Evolutionary conservation across 2,797 vertebrate species (phyloP), one percentile per base, ranked within the genome.

Genomic region (Scolopax bukidnonensis): DNA sequence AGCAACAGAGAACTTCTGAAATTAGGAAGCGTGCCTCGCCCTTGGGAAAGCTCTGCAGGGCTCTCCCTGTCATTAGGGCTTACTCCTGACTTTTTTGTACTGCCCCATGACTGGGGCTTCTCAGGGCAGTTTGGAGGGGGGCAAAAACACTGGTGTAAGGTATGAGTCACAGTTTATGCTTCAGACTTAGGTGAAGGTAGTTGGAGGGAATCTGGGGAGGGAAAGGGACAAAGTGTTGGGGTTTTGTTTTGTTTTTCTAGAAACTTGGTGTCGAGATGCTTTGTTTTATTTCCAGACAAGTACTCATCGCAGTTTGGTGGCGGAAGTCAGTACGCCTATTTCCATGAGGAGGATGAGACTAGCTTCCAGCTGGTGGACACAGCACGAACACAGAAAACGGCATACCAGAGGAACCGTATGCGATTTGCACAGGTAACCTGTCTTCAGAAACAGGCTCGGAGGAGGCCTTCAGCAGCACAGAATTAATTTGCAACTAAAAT

Each of bases 301-400:
- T 99, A 99, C 92, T 99, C 99, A 0, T 99, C 99, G 1, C 99
- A 99, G 98, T 99, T 99, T 16, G 99, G 99, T 1, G 99, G 99
- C 0, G 99, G 99, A 11, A 99, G 99, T 92, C 99, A 99, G 60
- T 99, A 99, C 24, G 99, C 99, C 0, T 99, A 99, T 96, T 99
- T 99, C 95, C 99, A 99, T 0, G 99, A 99, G 95, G 99, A 99
- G 93, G 99, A 99, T 41, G 99, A 99, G 97, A 98, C 99, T 0
- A 99, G 99, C 98, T 99, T 99, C 98, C 99, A 99, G 91, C 97
- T 99, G 97, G 99, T 99, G 96, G 99, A 99, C 88, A 99, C 99
- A 0, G 99, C 99, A 6, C 99, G 99, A 78, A 99, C 99, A 0
- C 99, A 99, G 98, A 99, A 99, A 91, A 99, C 99, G 0, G 99